Conservation (phyloP, 2,888 invertebrate species). For the Heliconius erato region DNA sequence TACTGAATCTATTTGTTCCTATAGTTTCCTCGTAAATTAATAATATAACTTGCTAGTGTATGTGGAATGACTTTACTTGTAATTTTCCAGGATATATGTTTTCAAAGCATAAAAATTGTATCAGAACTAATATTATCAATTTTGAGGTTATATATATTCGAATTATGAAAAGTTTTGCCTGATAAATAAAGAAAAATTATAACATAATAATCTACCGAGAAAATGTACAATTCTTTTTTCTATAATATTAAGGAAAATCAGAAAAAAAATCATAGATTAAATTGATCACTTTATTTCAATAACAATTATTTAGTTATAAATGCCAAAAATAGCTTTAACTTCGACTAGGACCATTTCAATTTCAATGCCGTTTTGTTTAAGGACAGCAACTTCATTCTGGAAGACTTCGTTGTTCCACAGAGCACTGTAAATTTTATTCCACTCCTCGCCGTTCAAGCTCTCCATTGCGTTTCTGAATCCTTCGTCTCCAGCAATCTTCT, state of each 20-base stretch:
- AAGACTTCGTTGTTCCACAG: constrained; percentile 69
- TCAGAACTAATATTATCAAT: neutral
- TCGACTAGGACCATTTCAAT: constrained; percentile 38
- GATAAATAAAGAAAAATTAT: too few relatives aligned
- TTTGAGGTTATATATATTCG: too few relatives aligned
- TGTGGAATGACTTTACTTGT: too few relatives aligned
- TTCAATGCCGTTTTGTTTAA: constrained; percentile 67
- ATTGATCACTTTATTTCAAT: neutral
- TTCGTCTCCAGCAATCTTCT: constrained; percentile 70
- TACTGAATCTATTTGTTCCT: neutral
- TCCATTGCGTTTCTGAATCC: constrained; percentile 69
- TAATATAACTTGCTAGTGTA: too few relatives aligned
- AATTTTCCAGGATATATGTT: neutral
- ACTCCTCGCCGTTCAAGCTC: constrained; percentile 70
- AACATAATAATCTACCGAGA: too few relatives aligned
- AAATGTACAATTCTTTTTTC: too few relatives aligned
- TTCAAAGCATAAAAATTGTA: neutral
- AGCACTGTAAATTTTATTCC: constrained; percentile 61
- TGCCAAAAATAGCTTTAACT: constrained; percentile 25
- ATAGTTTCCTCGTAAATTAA: neutral
- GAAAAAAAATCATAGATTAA: neutral
- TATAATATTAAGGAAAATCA: neutral
- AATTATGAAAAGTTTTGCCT: too few relatives aligned
- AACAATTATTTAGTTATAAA: constrained; percentile 4
- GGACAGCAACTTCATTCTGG: constrained; percentile 62